Base-by-base conservation (phyloP, 2,888 invertebrate species). In the Himalopsyche kuldschensis region DNA sequence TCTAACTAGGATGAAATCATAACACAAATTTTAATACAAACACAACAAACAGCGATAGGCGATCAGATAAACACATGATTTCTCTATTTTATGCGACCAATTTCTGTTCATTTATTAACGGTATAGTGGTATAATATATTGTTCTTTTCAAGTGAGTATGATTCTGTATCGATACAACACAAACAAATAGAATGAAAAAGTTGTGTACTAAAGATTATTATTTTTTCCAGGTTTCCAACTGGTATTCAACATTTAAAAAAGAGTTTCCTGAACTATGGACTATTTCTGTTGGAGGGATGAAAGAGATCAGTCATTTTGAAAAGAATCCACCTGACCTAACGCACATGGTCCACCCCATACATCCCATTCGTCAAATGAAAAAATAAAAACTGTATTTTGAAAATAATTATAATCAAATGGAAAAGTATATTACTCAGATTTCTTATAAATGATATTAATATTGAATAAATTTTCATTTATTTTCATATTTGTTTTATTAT, bases 241-340 rank as follows among this genome's bases (percentile, higher is more conserved):
- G 96, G 96, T 96, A 96, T 88, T 90, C 91, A 27, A 92, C 93
- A 41, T 96, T 95, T 87, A 96, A 96, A 88, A 89, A 88, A 15
- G 93, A 94, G 85, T 90, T 94, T 88, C 94, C 95, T 0, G 93
- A 94, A 5, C 88, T 96, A 69, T 96, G 96, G 96, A 90, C 92
- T 85, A 94, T 96, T 80, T 94, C 93, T 0, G 94, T 92, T 83
- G 91, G 88, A 17, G 96, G 95, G 30, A 93, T 96, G 94, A 92
- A 93, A 85, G 94, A 95, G 89, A 93, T 96, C 80, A 91, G 90
- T 77, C 90, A 92, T 78, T 95, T 95, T 87, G 94, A 93, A 69
- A 93, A 93, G 78, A 95, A 95, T 90, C 95, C 94, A 0, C 96
- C 96, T 1, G 95, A 96, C 89, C 88, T 96, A 46, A 93, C 94